These are phyloP conservation scores for Sminthopsis crassicaudata DNA, from an alignment of 2,113 vertebrate species.

Conservation along the genomic window DNA sequence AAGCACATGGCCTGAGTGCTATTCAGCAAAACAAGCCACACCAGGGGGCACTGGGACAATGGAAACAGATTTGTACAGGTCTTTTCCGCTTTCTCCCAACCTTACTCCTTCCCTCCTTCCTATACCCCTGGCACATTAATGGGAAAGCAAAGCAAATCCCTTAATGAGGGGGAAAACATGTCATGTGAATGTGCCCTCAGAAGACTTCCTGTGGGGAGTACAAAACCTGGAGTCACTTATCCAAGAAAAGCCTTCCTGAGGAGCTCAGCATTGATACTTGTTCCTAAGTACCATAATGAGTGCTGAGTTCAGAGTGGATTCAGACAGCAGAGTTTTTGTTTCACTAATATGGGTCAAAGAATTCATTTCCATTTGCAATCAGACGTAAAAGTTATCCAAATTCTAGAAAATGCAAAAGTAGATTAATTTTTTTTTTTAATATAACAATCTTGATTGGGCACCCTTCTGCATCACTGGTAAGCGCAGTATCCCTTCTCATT, in stretches of 20 bases:
- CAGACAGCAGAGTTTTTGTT: conserved; percentile 42
- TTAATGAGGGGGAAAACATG: conserved; percentile 11
- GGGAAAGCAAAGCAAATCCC: conserved; percentile 30
- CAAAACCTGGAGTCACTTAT: conserved; percentile 67
- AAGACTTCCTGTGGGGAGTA: conserved; percentile 42
- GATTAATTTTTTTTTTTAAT: background rate
- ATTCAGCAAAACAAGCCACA: background rate
- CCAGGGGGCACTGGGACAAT: too few species aligned
- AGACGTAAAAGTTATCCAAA: conserved; percentile 13
- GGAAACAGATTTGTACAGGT: background rate
- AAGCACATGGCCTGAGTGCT: background rate
- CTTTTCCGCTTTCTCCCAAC: background rate
- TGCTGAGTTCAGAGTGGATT: conserved; percentile 37
- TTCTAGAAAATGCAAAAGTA: background rate
- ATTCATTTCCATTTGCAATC: conserved; percentile 8
- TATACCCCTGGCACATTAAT: background rate
- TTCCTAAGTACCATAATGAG: conserved; percentile 30
- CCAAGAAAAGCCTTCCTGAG: background rate
- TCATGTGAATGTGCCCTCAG: background rate
- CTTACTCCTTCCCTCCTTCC: background rate
- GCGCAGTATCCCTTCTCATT: background rate
- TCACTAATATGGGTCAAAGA: conserved; percentile 7
- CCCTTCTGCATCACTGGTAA: background rate
- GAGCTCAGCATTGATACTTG: background rate
- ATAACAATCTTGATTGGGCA: background rate